Conservation (phyloP, 2,113 vertebrate genomes). For the Alethe diademata region DNA sequence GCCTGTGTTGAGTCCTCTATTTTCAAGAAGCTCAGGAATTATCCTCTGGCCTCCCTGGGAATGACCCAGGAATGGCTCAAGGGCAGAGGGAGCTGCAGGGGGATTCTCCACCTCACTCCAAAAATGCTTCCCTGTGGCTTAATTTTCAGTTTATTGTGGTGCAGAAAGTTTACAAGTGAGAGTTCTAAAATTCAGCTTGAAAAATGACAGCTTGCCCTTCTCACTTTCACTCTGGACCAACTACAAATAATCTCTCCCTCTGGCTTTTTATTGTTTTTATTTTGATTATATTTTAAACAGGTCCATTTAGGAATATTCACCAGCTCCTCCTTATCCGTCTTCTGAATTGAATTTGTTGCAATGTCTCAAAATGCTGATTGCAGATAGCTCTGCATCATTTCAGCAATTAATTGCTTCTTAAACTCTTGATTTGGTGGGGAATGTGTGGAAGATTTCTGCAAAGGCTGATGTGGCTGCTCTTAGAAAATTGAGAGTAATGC, state of each 20-base stretch:
- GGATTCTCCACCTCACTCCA: neutral
- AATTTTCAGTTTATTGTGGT: neutral
- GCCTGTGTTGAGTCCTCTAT: neutral
- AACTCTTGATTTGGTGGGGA: neutral
- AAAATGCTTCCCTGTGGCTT: neutral
- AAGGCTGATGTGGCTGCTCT: neutral
- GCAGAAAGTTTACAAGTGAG: neutral
- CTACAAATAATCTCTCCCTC: neutral
- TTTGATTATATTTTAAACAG: neutral
- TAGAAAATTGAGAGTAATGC: neutral
- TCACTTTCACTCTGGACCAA: neutral
- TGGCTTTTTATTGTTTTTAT: neutral
- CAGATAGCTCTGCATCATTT: conserved; percentile 37
- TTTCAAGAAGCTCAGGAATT: neutral
- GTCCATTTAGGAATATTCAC: neutral
- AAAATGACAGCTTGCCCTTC: neutral
- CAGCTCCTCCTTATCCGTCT: neutral
- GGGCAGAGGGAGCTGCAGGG: accelerated
- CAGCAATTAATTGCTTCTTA: conserved; percentile 49
- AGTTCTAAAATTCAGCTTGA: neutral
- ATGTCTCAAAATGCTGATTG: neutral
- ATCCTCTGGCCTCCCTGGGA: neutral
- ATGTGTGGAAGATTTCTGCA: neutral
- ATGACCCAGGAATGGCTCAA: no score
- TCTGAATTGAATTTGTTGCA: neutral